phyloP scores from a whole-genome alignment of 1,140 invertebrate species.

The Samia ricini region DNA sequence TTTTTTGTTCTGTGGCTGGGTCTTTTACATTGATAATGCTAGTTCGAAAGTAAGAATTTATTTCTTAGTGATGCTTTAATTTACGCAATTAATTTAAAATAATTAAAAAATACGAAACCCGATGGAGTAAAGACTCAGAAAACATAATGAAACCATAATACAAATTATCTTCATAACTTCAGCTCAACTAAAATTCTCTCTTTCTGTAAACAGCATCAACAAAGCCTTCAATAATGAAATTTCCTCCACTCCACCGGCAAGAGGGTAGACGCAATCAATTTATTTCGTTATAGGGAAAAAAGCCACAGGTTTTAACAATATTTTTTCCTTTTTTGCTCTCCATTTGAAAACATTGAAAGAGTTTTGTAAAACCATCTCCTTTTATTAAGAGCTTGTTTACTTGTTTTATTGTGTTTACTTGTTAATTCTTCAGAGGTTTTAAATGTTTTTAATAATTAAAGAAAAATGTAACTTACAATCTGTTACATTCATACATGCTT shows the following conservation, averaged over 20 bases:
- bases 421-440: neutral
- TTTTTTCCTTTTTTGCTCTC: neutral
- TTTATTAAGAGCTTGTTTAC: constrained; percentile 6
- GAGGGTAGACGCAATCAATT: constrained; percentile 17
- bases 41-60: too few species aligned
- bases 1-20: too few species aligned
- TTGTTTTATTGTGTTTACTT: neutral
- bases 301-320: constrained; percentile 16
- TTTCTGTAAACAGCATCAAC: constrained; percentile 22
- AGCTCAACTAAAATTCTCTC: constrained; percentile 2
- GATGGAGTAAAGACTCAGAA: too few species aligned
- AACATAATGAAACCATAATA: neutral
- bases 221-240: constrained; percentile 32
- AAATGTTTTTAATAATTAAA: too few species aligned
- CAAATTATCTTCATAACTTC: constrained; percentile 2
- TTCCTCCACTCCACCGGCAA: constrained; percentile 20
- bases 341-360: constrained; percentile 6
- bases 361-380: neutral
- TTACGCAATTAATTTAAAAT: too few species aligned
- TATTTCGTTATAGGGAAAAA: constrained; percentile 18
- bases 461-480: too few species aligned
- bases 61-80: too few species aligned
- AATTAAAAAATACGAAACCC: too few species aligned
- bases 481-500: too few species aligned
- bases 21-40: too few species aligned